Evolutionary conservation across 2,797 vertebrate genomes (phyloP).

Genomic region (Aeoliscus strigatus): DNA sequence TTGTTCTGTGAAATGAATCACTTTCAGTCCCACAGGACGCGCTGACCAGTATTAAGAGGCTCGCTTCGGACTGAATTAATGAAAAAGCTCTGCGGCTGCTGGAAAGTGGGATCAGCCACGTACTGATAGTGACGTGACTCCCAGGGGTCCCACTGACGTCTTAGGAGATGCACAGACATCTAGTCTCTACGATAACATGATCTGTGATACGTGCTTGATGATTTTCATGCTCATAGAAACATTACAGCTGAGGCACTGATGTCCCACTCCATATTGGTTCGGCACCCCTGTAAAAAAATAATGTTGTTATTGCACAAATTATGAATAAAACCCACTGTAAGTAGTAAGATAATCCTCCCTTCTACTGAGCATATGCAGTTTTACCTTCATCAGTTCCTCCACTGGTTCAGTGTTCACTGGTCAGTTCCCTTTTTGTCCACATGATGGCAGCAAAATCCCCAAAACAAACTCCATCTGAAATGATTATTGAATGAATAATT

Average conservation of each 20-base stretch:
- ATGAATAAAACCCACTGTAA: too few species aligned
- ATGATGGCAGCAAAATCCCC: constrained; percentile 67
- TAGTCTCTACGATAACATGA: too few species aligned
- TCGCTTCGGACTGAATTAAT: constrained; percentile 48
- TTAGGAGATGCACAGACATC: too few species aligned
- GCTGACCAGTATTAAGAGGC: constrained; percentile 45
- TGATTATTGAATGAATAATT: too few species aligned
- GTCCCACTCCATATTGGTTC: too few species aligned
- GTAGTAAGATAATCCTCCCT: too few species aligned
- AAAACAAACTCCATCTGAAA: constrained; percentile 12
- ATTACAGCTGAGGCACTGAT: too few species aligned
- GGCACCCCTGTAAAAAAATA: too few species aligned
- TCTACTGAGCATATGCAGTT: too few species aligned
- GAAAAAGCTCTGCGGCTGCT: constrained; percentile 18
- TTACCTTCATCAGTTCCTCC: not conserved
- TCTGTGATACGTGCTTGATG: too few species aligned
- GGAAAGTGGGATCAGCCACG: constrained; percentile 4
- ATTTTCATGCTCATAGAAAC: too few species aligned
- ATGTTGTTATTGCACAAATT: too few species aligned
- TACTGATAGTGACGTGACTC: constrained; percentile 3
- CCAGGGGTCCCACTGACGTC: not conserved
- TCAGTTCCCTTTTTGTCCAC: constrained; percentile 41
- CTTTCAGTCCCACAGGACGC: constrained; percentile 28
- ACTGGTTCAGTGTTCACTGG: not conserved
- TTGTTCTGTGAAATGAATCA: constrained; percentile 50